Base-by-base conservation (phyloP, 2,888 invertebrate genomes). In the Notodonta dromedarius region DNA sequence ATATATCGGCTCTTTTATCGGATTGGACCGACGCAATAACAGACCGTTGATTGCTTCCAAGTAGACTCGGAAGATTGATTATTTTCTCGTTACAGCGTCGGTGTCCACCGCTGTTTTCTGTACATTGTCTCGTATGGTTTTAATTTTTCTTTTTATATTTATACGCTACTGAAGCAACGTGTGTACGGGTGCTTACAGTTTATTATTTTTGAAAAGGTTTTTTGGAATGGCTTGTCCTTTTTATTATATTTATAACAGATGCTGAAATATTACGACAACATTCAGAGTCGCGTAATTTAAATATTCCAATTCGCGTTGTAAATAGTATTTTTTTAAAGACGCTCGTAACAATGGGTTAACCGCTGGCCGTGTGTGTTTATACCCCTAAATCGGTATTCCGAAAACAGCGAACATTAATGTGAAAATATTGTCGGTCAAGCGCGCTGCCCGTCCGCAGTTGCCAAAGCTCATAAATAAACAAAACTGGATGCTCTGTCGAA, bases 401-500 rank as follows among this genome's bases (percentile, higher is more conserved):
- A 89, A 90, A 87, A 86, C 80, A 79, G 81, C 71, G 74, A 84
- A 79, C 83, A 84, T 85, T 85, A 86, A 87, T 88, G 85, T 80
- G 77, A 84, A 86, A 85, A 85, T 89, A 88, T 87, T 85, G 88
- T 90, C 79, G 87, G 87, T 84, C 84, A 86, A 87, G 84, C 86
- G 81, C 77, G 76, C 82, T 80, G 83, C 84, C 87, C 84, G 85
- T 84, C 85, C 82, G 82, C 78, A 81, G 85, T 82, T 82, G 86
- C 85, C 81, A 90, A 91, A 90, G 90, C 92, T 88, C 92, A 90
- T 93, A 93, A 92, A 93, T 93, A 93, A 93, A 92, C 91, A 91
- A 87, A 89, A 90, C 90, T 91, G 91, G 88, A 89, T 88, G 90
- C 85, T 87, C 85, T 85, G 92, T 91, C 88, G 88, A 87, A 92